Evolutionary conservation across 2,797 vertebrate genomes (phyloP).

Genomic region (Orientallactaga sibirica): DNA sequence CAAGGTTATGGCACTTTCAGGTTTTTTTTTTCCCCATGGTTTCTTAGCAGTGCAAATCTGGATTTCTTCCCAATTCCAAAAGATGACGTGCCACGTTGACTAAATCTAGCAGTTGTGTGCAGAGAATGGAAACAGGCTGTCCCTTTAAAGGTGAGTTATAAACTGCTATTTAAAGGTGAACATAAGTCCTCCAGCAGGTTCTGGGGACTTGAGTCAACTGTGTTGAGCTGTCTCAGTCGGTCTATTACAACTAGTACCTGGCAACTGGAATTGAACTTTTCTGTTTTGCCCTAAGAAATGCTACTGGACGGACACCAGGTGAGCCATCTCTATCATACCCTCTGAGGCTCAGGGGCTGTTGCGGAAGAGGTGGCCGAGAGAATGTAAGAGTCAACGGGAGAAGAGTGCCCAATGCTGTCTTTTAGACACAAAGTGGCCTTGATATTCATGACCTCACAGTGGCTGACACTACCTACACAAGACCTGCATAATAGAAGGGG

Average conservation of each 20-base stretch:
- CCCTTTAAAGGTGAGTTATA: slow-evolving; percentile 46
- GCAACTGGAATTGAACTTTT: neutral
- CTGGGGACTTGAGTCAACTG: neutral
- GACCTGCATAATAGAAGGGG: no score
- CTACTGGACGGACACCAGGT: neutral
- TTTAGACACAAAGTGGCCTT: no score
- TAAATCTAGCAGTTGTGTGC: neutral
- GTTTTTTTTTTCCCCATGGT: neutral
- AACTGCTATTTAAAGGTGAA: slow-evolving; percentile 1
- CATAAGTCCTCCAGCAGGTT: neutral
- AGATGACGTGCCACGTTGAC: neutral
- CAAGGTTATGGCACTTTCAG: neutral
- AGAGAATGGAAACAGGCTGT: neutral
- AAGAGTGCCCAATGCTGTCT: no score
- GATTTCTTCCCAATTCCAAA: neutral
- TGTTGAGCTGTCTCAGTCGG: slow-evolving; percentile 3
- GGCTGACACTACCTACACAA: no score
- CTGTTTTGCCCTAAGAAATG: slow-evolving; percentile 19
- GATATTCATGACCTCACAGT: no score
- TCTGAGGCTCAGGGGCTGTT: no score
- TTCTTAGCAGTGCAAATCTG: slow-evolving; percentile 9
- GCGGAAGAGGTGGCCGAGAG: no score
- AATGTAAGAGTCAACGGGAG: no score
- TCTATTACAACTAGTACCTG: neutral
- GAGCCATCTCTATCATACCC: no score